Base-by-base conservation (phyloP, 1,140 invertebrate species). In the Theocolax elegans region DNA sequence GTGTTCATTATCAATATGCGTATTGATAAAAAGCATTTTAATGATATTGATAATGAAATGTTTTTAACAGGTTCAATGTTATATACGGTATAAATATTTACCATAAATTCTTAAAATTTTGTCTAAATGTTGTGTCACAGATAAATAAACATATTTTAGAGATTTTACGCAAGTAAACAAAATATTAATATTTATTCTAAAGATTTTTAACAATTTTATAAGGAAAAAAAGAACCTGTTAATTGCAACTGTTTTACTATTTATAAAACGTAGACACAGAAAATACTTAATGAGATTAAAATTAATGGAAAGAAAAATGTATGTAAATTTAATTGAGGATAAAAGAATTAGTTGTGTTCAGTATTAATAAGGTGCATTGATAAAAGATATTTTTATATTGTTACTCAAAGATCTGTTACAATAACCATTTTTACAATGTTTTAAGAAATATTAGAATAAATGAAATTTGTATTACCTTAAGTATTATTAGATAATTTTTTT, bases 1-100 rank as follows among this genome's bases (percentile, higher is more conserved):
- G 63, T 66, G 63, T 66, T 66, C 63, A 66, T 66, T 66, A 66
- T 66, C 62, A 64, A 64, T 64, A 64, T 64, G 62, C 46, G 62
- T 66, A 66, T 66, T 66, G 63, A 66, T 66, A 66, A 66, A 66
- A 40, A 44, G 23, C 62, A 40, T 64, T 64, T 40, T 62, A 64
- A 64, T 64, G 31, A 51, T 64, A 51, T 51, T 64, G 48, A 64
- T 64, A 51, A 64, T 51, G 48, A 51, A 38, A 51, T 64, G n/a
- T 38, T 64, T 49, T 64, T 64, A 51, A 17, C 15, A n/a, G n/a
- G n/a, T n/a, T n/a, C n/a, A 10, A 44, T 44, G 46, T 62, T 63
- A 38, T 64, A 38, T 40, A 64, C 38, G n/a, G n/a, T n/a, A n/a
- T 23, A 25, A 51, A 23, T 64, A 51, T 23, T 48, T 31, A 23